These are phyloP conservation scores for Myanophis thanlyinensis DNA, from an alignment of 2,113 vertebrate genomes.

Conservation along the genomic window DNA sequence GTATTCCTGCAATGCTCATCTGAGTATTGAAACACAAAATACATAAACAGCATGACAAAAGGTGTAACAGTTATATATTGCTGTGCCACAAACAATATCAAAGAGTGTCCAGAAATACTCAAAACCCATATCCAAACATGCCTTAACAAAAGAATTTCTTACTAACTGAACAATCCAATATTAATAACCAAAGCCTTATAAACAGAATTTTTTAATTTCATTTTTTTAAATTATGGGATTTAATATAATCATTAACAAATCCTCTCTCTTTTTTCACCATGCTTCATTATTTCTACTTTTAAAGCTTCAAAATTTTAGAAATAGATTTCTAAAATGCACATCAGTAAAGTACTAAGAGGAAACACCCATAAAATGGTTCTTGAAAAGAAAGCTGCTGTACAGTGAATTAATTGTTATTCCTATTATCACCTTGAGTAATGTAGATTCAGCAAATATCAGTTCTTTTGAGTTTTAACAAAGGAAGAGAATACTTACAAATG, in stretches of 20 bases:
- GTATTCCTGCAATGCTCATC: conserved; percentile 8
- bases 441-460: conserved; percentile 49
- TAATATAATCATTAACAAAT: neutral
- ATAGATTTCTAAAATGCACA: conserved; percentile 22
- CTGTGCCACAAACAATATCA: neutral
- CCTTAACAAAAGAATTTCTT: conserved; percentile 33
- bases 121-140: neutral
- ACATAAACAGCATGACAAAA: neutral
- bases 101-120: neutral
- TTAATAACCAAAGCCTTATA: conserved; percentile 39
- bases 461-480: conserved; percentile 53
- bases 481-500: conserved; percentile 86
- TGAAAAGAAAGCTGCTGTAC: conserved; percentile 61
- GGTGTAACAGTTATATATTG: neutral
- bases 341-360: conserved; percentile 40
- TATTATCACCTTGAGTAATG: conserved; percentile 36
- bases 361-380: conserved; percentile 63
- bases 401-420: conserved; percentile 62
- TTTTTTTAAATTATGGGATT: neutral
- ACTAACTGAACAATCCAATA: conserved; percentile 35
- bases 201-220: conserved; percentile 18
- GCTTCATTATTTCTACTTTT: conserved; percentile 8
- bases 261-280: neutral
- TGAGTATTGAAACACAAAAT: neutral
- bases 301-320: neutral